These are phyloP conservation scores for Xenus cinereus DNA, from an alignment of 2,113 vertebrate genomes.

Conservation along the genomic window DNA sequence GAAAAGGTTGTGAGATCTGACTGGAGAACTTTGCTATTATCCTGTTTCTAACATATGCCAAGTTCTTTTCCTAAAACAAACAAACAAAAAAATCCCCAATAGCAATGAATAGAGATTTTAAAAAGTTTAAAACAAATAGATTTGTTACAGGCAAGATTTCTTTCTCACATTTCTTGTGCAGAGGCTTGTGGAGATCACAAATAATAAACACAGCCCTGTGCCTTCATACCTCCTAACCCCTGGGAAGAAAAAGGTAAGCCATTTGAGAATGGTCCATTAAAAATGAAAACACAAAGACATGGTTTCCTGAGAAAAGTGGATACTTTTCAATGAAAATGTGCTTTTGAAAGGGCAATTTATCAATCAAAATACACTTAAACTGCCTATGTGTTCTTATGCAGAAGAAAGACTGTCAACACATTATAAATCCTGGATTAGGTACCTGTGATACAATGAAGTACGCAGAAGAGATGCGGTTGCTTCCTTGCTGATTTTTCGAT, in stretches of 20 bases:
- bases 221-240: background rate
- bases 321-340: background rate
- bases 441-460: background rate
- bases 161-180: background rate
- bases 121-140: background rate
- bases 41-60: background rate
- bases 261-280: background rate
- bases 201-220: background rate
- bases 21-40: background rate
- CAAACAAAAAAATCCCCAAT: background rate
- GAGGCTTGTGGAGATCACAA: background rate
- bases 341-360: constrained; percentile 3
- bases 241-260: background rate
- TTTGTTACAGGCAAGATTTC: background rate
- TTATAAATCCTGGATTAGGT: background rate
- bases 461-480: background rate
- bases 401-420: background rate
- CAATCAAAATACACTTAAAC: background rate
- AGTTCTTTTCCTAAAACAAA: background rate
- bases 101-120: background rate
- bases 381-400: background rate
- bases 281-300: background rate
- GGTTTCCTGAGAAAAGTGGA: background rate
- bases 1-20: background rate
- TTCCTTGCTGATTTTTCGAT: background rate